These are phyloP conservation scores for Diarsia dahlii DNA, from an alignment of 2,888 invertebrate genomes.

Conservation along the genomic window DNA sequence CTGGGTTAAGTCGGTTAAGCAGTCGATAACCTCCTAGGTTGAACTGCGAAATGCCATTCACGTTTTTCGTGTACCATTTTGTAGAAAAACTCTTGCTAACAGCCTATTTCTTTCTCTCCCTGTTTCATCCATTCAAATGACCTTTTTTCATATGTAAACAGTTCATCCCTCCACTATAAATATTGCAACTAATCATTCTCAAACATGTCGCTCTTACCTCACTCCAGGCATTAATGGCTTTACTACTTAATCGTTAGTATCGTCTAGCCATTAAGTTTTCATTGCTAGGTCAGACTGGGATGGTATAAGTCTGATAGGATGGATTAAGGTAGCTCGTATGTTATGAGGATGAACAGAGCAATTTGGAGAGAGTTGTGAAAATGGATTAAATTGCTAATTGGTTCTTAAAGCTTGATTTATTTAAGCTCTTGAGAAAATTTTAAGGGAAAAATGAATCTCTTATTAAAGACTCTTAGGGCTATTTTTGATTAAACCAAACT, in stretches of 20 bases:
- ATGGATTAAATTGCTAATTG: background rate
- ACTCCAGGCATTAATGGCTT: background rate
- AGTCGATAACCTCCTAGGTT: no score
- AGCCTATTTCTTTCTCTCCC: no score
- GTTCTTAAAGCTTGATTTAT: background rate
- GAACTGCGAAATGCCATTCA: no score
- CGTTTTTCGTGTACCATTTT: no score
- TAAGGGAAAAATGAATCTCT: background rate
- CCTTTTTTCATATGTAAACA: background rate
- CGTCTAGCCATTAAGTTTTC: background rate
- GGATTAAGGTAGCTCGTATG: constrained; percentile 13
- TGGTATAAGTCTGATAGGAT: background rate
- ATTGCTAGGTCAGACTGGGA: background rate
- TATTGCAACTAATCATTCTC: background rate
- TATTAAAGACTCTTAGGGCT: background rate
- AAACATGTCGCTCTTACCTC: no score
- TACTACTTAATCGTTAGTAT: background rate
- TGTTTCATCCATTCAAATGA: background rate
- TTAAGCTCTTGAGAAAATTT: background rate
- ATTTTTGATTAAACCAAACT: background rate
- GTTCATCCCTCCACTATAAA: background rate
- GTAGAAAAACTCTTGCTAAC: background rate
- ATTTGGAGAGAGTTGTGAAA: background rate
- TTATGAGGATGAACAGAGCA: background rate
- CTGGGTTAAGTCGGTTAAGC: no score